These are phyloP conservation scores for Crossaster papposus DNA, from an alignment of 53 echinoderm and acorn worm genomes.

Conservation along the genomic window DNA sequence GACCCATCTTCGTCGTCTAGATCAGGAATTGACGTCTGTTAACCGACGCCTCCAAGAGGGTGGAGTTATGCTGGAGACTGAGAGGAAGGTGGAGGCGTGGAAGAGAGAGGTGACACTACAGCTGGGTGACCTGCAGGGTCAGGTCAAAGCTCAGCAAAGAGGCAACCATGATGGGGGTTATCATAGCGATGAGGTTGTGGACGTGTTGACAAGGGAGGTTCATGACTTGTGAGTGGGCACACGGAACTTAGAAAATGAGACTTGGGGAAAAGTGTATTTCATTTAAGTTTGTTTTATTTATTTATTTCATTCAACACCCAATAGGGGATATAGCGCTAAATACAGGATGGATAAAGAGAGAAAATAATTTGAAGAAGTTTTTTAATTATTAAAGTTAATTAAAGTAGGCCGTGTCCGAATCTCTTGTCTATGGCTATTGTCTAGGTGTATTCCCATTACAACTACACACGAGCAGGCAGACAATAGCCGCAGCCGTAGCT, in stretches of 20 bases:
- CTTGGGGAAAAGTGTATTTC: too few species aligned
- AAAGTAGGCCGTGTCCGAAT: too few species aligned
- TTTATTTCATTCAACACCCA: too few species aligned
- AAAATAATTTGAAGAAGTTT: too few species aligned
- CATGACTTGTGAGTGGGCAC: constrained; percentile 73
- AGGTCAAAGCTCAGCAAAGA: constrained; percentile 62
- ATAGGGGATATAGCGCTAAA: too few species aligned
- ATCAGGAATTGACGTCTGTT: constrained; percentile 74
- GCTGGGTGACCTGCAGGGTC: constrained; percentile 74
- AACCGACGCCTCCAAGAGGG: constrained; percentile 70
- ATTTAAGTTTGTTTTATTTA: too few species aligned
- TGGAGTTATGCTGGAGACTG: constrained; percentile 81
- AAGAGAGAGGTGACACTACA: constrained; percentile 79
- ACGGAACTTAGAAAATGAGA: not conserved
- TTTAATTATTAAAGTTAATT: too few species aligned
- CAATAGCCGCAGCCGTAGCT: too few species aligned
- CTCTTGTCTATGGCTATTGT: too few species aligned
- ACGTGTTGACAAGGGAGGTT: constrained; percentile 63
- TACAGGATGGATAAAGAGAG: too few species aligned
- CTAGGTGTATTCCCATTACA: too few species aligned
- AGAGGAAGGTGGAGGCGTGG: constrained; percentile 74
- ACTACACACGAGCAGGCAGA: too few species aligned
- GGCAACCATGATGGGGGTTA: not conserved
- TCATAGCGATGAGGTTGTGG: constrained; percentile 59
- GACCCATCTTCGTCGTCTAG: constrained; percentile 69